Conservation (phyloP, 2,888 invertebrate genomes). For the Fragum sueziense region DNA sequence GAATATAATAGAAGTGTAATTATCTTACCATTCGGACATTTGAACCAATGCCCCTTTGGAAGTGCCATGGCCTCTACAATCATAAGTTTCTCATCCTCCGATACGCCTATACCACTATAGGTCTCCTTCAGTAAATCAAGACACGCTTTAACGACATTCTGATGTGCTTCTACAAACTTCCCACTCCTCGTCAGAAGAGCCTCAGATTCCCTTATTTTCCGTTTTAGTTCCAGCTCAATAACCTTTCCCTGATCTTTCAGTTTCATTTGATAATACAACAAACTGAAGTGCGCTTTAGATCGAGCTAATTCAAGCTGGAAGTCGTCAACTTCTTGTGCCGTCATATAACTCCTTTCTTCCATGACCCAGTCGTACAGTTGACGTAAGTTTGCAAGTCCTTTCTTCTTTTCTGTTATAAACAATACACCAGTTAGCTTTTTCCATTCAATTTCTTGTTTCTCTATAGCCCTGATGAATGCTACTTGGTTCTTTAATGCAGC, state of each 20-base stretch:
- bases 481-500: conserved; percentile 51
- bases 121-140: conserved; percentile 49
- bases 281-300: conserved; percentile 29
- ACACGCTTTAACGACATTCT: conserved; percentile 25
- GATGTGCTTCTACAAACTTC: conserved; percentile 28
- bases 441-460: conserved; percentile 33
- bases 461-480: conserved; percentile 28
- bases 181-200: conserved; percentile 36
- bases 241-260: conserved; percentile 7
- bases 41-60: conserved; percentile 87
- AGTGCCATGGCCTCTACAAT: conserved; percentile 86
- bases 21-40: conserved; percentile 86
- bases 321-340: conserved; percentile 63
- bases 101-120: conserved; percentile 71
- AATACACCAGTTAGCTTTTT: conserved; percentile 24
- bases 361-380: conserved; percentile 50
- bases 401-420: conserved; percentile 11
- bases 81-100: conserved; percentile 84
- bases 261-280: conserved; percentile 40
- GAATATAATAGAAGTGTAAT: too few species aligned
- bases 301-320: conserved; percentile 62
- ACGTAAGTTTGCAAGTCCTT: conserved; percentile 23
- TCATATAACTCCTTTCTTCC: conserved; percentile 45
- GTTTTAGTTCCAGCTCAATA: conserved; percentile 24
- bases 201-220: conserved; percentile 28